Conservation (phyloP, 2,113 vertebrate genomes). For the Origma solitaria region DNA sequence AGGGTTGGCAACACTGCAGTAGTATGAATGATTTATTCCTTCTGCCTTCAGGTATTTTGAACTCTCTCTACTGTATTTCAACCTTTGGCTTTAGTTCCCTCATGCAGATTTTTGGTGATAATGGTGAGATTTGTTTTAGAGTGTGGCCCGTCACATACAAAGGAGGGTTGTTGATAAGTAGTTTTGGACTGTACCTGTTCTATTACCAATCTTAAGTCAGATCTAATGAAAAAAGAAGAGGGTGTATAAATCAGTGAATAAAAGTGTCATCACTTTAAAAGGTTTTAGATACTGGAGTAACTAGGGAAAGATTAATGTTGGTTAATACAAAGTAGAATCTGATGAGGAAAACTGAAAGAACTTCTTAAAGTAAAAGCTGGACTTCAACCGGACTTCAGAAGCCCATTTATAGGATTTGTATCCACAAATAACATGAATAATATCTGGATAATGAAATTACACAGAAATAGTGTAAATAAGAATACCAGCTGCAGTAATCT, state of each 20-base stretch:
- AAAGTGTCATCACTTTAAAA: background rate
- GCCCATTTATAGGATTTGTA: background rate
- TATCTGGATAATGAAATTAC: background rate
- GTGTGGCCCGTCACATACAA: background rate
- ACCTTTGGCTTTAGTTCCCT: background rate
- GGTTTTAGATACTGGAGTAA: background rate
- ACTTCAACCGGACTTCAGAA: background rate
- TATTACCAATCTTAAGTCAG: background rate
- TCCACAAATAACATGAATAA: background rate
- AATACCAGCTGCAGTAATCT: background rate
- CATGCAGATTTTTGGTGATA: background rate
- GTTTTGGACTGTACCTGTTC: background rate
- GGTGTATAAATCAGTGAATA: background rate
- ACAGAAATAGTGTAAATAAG: no score
- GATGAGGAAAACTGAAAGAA: background rate
- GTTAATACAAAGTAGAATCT: background rate
- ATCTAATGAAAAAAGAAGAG: background rate
- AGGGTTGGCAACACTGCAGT: background rate
- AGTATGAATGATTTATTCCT: background rate
- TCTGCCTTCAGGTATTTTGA: background rate
- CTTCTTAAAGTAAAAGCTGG: background rate
- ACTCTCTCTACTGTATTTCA: background rate
- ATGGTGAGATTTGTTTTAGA: background rate
- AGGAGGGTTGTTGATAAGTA: background rate
- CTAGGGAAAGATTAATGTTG: background rate